A percentile compares a stretch with the other conserved stretches of the same genome.
Conservation (phyloP, 1,140 invertebrate genomes). For the Trachelipus rathkii region DNA sequence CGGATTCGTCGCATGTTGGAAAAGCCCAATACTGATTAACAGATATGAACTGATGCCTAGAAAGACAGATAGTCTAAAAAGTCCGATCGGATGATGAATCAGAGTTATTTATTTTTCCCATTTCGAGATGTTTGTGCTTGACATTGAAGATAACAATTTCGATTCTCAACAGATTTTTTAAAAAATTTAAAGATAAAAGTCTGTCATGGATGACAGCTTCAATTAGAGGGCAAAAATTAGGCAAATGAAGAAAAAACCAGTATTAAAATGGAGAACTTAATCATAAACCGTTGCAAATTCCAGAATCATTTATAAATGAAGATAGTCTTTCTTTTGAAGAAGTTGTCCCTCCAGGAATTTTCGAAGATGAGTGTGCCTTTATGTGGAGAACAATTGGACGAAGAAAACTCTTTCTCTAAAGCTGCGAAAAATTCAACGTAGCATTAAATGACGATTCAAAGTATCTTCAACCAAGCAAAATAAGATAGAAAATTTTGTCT, state of each 20-base stretch:
- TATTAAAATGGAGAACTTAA: slow-evolving; percentile 42
- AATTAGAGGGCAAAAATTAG: slow-evolving; percentile 34
- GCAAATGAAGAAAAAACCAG: slow-evolving; percentile 36
- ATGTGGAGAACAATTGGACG: slow-evolving; percentile 45
- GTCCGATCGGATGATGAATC: slow-evolving; percentile 9
- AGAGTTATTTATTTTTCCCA: slow-evolving; percentile 23
- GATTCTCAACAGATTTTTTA: neutral
- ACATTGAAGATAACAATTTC: neutral
- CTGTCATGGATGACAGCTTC: slow-evolving; percentile 32
- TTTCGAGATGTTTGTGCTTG: slow-evolving; percentile 1
- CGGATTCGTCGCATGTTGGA: slow-evolving; percentile 34
- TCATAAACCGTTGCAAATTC: slow-evolving; percentile 23
- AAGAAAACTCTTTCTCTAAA: slow-evolving; percentile 33
- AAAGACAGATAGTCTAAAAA: neutral
- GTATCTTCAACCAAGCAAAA: neutral
- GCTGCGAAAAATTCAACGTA: neutral
- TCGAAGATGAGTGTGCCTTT: slow-evolving; percentile 44
- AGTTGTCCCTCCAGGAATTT: slow-evolving; percentile 21
- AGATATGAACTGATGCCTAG: neutral
- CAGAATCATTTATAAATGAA: slow-evolving; percentile 5
- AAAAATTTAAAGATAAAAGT: slow-evolving; percentile 13
- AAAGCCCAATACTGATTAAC: neutral
- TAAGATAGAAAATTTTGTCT: neutral
- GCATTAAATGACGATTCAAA: neutral
- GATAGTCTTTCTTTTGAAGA: neutral